phyloP scores from a whole-genome alignment of 2,113 vertebrate genomes.

The Myanophis thanlyinensis region DNA sequence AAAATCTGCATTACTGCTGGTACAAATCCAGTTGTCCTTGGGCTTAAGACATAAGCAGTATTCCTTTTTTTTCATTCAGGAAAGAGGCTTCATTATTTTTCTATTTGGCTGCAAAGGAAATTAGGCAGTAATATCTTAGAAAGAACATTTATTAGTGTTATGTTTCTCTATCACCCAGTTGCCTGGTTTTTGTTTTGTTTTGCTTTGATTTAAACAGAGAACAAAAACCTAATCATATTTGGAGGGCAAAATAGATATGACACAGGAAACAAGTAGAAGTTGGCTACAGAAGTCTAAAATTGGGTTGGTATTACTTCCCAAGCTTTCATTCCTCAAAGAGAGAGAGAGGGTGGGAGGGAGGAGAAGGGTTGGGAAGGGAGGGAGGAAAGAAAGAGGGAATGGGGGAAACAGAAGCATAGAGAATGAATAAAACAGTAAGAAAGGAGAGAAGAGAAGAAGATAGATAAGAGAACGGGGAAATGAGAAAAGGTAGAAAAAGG shows the following conservation, averaged over 20 bases:
- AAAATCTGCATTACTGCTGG: slow-evolving; percentile 44
- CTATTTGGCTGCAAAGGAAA: slow-evolving; percentile 57
- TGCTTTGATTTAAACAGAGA: neutral
- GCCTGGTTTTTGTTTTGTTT: slow-evolving; percentile 20
- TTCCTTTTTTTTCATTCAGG: slow-evolving; percentile 10
- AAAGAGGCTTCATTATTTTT: slow-evolving; percentile 56
- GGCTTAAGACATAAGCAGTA: slow-evolving; percentile 28
- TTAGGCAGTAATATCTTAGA: slow-evolving; percentile 41
- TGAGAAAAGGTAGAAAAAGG: too few species aligned
- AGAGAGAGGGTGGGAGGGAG: neutral
- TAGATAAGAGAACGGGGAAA: too few species aligned
- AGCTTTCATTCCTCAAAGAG: neutral
- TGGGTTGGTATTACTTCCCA: neutral
- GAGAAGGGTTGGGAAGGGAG: too few species aligned
- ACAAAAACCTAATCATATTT: slow-evolving; percentile 11
- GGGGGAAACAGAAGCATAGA: too few species aligned
- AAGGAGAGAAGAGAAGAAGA: too few species aligned
- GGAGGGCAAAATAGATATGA: slow-evolving; percentile 11
- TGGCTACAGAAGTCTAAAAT: too few species aligned
- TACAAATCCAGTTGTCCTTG: slow-evolving; percentile 43
- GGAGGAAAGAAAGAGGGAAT: too few species aligned
- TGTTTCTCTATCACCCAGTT: slow-evolving; percentile 29
- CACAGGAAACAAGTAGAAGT: neutral
- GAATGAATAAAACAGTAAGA: too few species aligned
- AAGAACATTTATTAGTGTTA: slow-evolving; percentile 24